Evolutionary conservation across 2,113 vertebrate species (phyloP).

Genomic region (Boulengerochromis microlepis): DNA sequence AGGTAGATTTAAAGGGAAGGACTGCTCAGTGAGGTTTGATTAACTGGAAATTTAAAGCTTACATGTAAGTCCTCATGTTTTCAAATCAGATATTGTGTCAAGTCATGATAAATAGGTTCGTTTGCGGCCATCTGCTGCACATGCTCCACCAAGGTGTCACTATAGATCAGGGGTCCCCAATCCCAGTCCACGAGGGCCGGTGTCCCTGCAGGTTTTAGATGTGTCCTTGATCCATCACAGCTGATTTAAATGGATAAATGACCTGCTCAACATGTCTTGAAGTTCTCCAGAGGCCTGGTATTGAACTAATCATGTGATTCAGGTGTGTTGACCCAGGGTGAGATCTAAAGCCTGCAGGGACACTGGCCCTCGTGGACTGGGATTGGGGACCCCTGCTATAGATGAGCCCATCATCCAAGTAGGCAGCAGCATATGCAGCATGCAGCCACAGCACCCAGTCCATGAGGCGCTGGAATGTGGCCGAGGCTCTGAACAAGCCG

Average conservation of each 20-base stretch:
- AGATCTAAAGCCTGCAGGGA: not conserved
- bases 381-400: not conserved
- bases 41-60: not conserved
- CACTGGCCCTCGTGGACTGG: not conserved
- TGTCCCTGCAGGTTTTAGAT: not conserved
- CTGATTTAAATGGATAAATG: not conserved
- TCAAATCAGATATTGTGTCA: not conserved
- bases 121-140: too few relatives aligned
- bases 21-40: not conserved
- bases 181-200: too few relatives aligned
- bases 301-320: not conserved
- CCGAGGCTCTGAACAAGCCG: not conserved
- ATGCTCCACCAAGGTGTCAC: too few relatives aligned
- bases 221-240: not conserved
- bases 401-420: not conserved
- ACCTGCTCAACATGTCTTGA: not conserved
- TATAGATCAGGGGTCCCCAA: too few relatives aligned
- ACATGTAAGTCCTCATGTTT: not conserved
- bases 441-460: not conserved
- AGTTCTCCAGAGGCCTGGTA: not conserved
- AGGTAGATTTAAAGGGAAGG: not conserved
- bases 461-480: not conserved
- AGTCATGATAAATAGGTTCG: too few relatives aligned
- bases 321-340: not conserved
- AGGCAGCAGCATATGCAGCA: not conserved